Conservation (phyloP, 2,113 vertebrate genomes). For the Notechis scutatus region DNA sequence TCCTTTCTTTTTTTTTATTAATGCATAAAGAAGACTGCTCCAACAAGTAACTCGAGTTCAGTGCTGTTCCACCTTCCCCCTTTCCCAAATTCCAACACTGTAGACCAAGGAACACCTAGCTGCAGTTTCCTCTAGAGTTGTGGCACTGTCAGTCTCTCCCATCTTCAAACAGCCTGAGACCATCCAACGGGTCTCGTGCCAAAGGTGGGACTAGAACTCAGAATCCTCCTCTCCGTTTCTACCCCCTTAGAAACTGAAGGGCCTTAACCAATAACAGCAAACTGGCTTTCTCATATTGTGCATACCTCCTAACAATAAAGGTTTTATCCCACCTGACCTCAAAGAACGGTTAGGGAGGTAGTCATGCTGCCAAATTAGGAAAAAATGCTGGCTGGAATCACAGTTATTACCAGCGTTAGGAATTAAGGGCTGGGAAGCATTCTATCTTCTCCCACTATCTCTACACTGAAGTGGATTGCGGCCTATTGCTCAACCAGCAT, state of each 20-base stretch:
- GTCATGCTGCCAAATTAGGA: not conserved
- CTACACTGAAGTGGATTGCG: not conserved
- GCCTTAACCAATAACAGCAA: not conserved
- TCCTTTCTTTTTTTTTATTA: not conserved
- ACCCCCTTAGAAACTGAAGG: not conserved
- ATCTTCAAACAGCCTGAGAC: not conserved
- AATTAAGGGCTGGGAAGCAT: not conserved
- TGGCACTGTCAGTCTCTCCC: too few species aligned
- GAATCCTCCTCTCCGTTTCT: not conserved
- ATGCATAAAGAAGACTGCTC: not conserved
- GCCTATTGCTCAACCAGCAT: not conserved
- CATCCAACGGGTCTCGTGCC: not conserved
- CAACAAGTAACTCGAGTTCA: not conserved
- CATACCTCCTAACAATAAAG: not conserved
- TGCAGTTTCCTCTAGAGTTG: not conserved
- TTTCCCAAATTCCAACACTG: not conserved
- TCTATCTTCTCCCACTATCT: not conserved
- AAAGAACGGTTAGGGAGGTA: not conserved
- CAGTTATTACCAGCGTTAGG: not conserved
- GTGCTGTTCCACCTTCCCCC: not conserved
- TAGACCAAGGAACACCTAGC: not conserved
- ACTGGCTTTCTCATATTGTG: not conserved
- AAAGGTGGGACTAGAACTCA: not conserved
- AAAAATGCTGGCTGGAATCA: too few species aligned
- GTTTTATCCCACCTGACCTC: not conserved